A percentile compares a stretch with the other conserved stretches of the same genome.
Evolutionary conservation across 1,140 invertebrate species (phyloP).

Genomic region (Pachypsylla venusta): DNA sequence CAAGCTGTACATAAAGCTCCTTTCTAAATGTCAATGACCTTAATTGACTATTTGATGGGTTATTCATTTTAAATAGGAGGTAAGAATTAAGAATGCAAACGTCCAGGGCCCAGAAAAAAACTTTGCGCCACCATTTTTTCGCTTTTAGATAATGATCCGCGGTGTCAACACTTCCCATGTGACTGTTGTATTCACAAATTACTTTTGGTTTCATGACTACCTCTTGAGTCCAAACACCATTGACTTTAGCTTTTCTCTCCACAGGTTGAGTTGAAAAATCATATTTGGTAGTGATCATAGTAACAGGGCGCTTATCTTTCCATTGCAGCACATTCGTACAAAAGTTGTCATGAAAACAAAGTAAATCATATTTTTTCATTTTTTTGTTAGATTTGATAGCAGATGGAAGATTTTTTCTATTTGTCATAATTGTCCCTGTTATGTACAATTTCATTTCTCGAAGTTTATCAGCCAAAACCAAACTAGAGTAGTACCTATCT

Average conservation of each 20-base stretch:
- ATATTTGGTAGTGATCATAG: background rate
- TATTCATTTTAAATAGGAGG: background rate
- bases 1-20: background rate
- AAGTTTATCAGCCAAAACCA: background rate
- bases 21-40: conserved; percentile 8
- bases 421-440: background rate
- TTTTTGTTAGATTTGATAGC: background rate
- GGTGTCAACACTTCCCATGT: background rate
- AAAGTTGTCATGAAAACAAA: background rate
- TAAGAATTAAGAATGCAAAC: background rate
- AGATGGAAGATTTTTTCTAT: background rate
- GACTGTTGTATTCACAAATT: conserved; percentile 13
- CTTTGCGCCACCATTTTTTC: conserved; percentile 13
- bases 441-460: background rate
- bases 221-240: background rate
- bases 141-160: conserved; percentile 8
- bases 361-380: background rate
- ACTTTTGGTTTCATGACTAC: background rate
- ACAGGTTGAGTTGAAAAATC: conserved; percentile 1
- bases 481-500: background rate
- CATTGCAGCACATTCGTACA: background rate
- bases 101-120: background rate
- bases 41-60: background rate
- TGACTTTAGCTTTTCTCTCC: conserved; percentile 6
- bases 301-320: background rate